Percentiles rank a stretch among this genome's conserved stretches.
phyloP scores from a whole-genome alignment of 2,113 vertebrate species.

The Rhynchopsitta pachyrhyncha region DNA sequence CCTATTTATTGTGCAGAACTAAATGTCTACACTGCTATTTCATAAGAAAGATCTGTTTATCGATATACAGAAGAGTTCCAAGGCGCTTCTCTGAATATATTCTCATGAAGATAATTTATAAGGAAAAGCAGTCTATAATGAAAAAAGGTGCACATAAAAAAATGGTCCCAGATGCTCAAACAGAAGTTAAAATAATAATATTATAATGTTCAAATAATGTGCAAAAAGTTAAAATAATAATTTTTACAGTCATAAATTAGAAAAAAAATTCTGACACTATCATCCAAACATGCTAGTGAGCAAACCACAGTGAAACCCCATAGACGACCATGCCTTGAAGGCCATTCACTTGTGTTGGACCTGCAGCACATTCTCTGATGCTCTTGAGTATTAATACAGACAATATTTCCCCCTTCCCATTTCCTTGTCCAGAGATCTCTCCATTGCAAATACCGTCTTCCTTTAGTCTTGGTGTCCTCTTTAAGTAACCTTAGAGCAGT shows the following conservation, averaged over 20 bases:
- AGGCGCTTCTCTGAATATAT: not conserved
- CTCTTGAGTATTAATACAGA: not conserved
- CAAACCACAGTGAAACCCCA: not conserved
- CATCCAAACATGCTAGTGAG: not conserved
- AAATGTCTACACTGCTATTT: not conserved
- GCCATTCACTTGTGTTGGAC: not conserved
- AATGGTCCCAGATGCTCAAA: not conserved
- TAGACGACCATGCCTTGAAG: not conserved
- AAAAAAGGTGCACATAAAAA: not conserved
- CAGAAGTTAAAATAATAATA: not conserved
- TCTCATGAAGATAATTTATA: not conserved
- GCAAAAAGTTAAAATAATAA: not conserved
- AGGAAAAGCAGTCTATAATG: not conserved
- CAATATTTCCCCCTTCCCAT: not conserved
- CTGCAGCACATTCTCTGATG: not conserved
- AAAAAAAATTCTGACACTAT: not conserved
- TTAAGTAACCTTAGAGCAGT: fast-evolving
- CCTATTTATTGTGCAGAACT: not conserved
- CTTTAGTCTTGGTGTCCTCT: not conserved
- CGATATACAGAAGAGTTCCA: not conserved
- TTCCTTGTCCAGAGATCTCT: not conserved
- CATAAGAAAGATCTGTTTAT: not conserved
- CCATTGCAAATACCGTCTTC: not conserved
- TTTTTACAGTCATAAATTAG: not conserved
- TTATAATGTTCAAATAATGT: too few relatives aligned